phyloP scores from a whole-genome alignment of 2,888 invertebrate species.

The Chloroclysta siterata region DNA sequence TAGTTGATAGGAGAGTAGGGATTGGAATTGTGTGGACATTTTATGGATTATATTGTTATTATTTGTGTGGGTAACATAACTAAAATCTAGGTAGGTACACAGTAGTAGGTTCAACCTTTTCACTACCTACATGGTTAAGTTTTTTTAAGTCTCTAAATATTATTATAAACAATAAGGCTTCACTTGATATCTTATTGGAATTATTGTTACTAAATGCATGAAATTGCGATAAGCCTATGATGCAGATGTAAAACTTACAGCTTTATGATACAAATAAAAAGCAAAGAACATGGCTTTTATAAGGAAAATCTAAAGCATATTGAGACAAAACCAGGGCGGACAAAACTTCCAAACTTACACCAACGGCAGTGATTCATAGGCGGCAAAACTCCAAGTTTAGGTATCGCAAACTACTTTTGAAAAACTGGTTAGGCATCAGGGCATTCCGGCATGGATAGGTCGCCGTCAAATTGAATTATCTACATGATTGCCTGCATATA shows the following conservation, averaged over 20 bases:
- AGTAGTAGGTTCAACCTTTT: no score
- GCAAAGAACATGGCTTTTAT: background rate
- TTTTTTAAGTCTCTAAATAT: no score
- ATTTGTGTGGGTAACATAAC: no score
- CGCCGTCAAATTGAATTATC: conserved; percentile 42
- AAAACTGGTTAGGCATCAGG: conserved; percentile 52
- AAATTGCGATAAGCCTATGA: background rate
- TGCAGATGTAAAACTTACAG: no score
- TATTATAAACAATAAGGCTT: no score
- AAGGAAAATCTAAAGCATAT: background rate
- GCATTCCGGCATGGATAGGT: conserved; percentile 53
- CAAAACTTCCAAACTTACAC: conserved; percentile 25
- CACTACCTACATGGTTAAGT: no score
- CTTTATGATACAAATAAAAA: background rate
- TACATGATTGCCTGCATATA: conserved; percentile 18
- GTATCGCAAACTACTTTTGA: conserved; percentile 34
- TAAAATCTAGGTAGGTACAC: no score
- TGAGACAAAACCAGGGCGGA: background rate
- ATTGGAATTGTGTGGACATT: no score
- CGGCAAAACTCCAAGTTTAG: conserved; percentile 53
- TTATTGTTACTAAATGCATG: background rate
- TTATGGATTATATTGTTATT: no score
- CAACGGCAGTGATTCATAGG: conserved; percentile 57
- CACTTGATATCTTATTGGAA: background rate
- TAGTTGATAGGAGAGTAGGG: no score